Evolutionary conservation across 92 coral and sea anemone genomes (phyloP).

Genomic region (Montipora capitata): DNA sequence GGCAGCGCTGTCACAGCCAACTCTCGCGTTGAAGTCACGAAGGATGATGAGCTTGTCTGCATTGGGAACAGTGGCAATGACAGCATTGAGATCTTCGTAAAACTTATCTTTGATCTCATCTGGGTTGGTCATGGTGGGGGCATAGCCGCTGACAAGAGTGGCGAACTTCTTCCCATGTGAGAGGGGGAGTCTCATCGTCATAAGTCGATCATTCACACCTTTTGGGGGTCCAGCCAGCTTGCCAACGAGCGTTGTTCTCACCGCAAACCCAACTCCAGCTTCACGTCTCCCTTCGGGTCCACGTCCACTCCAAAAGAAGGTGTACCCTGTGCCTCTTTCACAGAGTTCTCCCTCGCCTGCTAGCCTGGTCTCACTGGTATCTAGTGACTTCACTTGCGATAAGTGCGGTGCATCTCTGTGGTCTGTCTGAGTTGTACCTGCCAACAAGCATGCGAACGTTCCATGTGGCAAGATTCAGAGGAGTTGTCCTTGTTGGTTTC

Average conservation of each 20-base stretch:
- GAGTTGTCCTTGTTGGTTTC: not conserved
- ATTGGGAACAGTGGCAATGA: not conserved
- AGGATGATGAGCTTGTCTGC: conserved; percentile 53
- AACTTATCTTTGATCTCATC: not conserved
- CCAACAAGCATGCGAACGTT: conserved; percentile 66
- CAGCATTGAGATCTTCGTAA: not conserved
- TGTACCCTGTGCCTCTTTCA: conserved; percentile 48
- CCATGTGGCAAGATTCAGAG: conserved; percentile 52
- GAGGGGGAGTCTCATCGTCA: not conserved
- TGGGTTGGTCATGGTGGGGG: not conserved
- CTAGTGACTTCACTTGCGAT: conserved; percentile 39
- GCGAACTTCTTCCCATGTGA: not conserved
- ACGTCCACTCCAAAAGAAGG: conserved; percentile 62
- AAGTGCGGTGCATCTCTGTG: conserved; percentile 59
- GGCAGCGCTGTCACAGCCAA: conserved; percentile 27
- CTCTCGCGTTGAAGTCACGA: conserved; percentile 48
- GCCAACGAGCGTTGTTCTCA: conserved; percentile 13
- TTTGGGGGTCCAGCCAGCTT: not conserved
- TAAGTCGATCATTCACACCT: conserved; percentile 44
- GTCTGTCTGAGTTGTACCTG: conserved; percentile 34
- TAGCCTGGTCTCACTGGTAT: conserved; percentile 55
- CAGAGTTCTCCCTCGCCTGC: conserved; percentile 60
- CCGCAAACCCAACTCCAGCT: conserved; percentile 71
- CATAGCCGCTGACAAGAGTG: not conserved
- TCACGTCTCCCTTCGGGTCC: conserved; percentile 54